These are phyloP conservation scores for Nasalis larvatus DNA, from an alignment of 2,113 vertebrate species.

Conservation along the genomic window DNA sequence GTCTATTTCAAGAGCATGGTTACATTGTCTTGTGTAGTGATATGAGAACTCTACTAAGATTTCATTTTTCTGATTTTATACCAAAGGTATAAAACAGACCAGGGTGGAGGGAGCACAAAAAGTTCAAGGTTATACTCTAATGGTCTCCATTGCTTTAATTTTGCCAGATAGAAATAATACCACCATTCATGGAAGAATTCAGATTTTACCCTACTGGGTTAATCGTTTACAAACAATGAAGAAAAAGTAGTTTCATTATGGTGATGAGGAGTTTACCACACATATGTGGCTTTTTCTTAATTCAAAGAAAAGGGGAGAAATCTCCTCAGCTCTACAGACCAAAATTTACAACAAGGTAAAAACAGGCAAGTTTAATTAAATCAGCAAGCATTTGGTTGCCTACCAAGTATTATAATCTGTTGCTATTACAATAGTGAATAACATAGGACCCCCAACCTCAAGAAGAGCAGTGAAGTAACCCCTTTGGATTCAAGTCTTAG, in stretches of 20 bases:
- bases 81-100: slow-evolving; percentile 41
- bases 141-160: slow-evolving; percentile 28
- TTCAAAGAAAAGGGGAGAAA: background rate
- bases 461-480: slow-evolving; percentile 27
- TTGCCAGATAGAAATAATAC: slow-evolving; percentile 19
- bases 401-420: slow-evolving; percentile 8
- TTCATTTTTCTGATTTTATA: slow-evolving; percentile 40
- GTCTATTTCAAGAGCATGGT: slow-evolving; percentile 40
- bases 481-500: background rate
- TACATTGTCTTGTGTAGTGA: background rate
- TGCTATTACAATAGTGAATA: background rate
- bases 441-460: background rate
- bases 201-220: background rate
- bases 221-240: slow-evolving; percentile 10
- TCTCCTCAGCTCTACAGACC: background rate
- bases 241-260: background rate
- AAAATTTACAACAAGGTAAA: slow-evolving; percentile 16
- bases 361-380: slow-evolving; percentile 27
- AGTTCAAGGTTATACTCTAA: slow-evolving; percentile 2
- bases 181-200: slow-evolving; percentile 21
- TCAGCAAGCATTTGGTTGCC: slow-evolving; percentile 33
- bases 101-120: background rate
- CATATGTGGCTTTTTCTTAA: background rate
- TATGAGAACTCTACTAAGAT: slow-evolving; percentile 1
- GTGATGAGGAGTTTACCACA: background rate